Conservation (phyloP, 1,140 invertebrate species). For the Solen grandis region DNA sequence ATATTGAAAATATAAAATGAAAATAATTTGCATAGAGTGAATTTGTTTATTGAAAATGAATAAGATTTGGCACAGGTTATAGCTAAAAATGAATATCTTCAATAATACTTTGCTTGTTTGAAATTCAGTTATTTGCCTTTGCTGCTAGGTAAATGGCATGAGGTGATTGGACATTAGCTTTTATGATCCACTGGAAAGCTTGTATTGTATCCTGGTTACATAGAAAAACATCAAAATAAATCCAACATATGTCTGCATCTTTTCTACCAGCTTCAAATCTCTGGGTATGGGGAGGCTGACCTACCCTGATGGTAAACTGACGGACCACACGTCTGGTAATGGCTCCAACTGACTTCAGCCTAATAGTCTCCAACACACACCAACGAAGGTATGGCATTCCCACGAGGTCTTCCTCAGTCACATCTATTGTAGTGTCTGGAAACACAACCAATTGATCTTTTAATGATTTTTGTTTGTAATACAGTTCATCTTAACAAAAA, state of each 20-base stretch:
- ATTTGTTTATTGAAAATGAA: too few relatives aligned
- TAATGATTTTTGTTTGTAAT: too few relatives aligned
- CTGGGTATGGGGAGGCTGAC: not conserved
- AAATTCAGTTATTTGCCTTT: too few relatives aligned
- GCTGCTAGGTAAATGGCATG: too few relatives aligned
- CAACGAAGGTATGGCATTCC: slow-evolving; percentile 60
- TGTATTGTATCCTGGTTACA: not conserved
- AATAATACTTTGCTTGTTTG: too few relatives aligned
- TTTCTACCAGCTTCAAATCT: not conserved
- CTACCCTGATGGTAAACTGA: slow-evolving; percentile 62
- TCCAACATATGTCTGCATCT: not conserved
- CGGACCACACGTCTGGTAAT: slow-evolving; percentile 64
- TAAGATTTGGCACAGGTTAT: too few relatives aligned
- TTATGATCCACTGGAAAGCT: not conserved
- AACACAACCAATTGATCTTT: too few relatives aligned
- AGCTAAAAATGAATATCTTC: too few relatives aligned
- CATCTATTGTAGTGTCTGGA: not conserved
- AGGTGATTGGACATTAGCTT: not conserved
- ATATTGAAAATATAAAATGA: not conserved
- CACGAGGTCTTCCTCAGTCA: slow-evolving; percentile 55
- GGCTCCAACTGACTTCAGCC: slow-evolving; percentile 65
- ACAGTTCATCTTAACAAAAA: too few relatives aligned
- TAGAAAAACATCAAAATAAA: not conserved
- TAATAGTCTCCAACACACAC: slow-evolving; percentile 67
- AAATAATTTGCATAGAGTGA: too few relatives aligned